Evolutionary conservation across 23 tunicate genomes (phyloP), one percentile per base, ranked within the genome.

Genomic region (Styela plicata): DNA sequence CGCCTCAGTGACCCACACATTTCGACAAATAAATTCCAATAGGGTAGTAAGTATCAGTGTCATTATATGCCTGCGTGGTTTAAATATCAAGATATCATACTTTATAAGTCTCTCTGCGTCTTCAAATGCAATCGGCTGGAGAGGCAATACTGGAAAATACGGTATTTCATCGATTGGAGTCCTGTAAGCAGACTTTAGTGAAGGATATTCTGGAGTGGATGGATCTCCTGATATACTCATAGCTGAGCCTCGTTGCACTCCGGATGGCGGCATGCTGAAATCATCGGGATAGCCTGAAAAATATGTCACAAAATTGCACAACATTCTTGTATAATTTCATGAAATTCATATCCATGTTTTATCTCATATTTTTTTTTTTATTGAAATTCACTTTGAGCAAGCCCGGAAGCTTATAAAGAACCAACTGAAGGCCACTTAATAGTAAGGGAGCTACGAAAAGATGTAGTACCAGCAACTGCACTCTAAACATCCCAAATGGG

Each of bases 161-260:
- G 79, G 65, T 27, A 82, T 87, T 65, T 87, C 83, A n/a, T 87
- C 91, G n/a, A 63, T 35, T 34, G 91, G 91, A 16, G 78, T 63
- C 29, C 94, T 57, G 74, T 89, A 84, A 7, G 85, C 85, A 22
- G 89, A 84, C 16, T 71, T 31, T 18, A 85, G 77, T 3, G 88
- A 89, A 18, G 95, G 89, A 63, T 80, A 85, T 37, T 36, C 36
- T 23, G 95, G 89, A 2, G 89, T 84, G 2, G 84, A 69, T 21
- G 89, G 95, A 69, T 89, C 95, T 2, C 95, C 95, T 31, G 53
- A 81, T 25, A 64, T 83, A 31, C 80, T 75, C 68, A 79, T 29
- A 2, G 95, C 73, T 0, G 89, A 85, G 20, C 95, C 95, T n/a
- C 95, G 69, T 63, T 89, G 95, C 17, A 89, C 95, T 13, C 89